A percentile compares a stretch with the other conserved stretches of the same genome.
These are phyloP conservation scores for Phenganax marumi DNA, from an alignment of 92 coral and sea anemone species.

Conservation along the genomic window DNA sequence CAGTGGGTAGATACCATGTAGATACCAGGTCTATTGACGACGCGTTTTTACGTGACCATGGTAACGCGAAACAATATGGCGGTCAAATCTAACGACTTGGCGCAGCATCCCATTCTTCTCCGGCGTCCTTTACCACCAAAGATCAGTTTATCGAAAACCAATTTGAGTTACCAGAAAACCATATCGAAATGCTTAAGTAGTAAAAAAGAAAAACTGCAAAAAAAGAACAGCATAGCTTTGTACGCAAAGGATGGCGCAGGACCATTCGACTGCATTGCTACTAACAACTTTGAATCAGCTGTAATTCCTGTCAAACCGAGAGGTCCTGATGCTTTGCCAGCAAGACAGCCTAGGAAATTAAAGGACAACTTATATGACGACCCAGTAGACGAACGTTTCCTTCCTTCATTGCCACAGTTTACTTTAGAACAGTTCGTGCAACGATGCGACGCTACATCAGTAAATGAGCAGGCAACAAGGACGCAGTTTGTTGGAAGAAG, in stretches of 20 bases:
- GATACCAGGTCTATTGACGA: neutral
- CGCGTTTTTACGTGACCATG: slow-evolving; percentile 1
- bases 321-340: slow-evolving; percentile 87
- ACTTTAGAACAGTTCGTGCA: slow-evolving; percentile 69
- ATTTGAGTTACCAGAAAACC: slow-evolving; percentile 37
- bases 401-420: slow-evolving; percentile 74
- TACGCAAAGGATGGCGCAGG: slow-evolving; percentile 19
- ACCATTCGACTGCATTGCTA: neutral
- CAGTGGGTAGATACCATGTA: no score
- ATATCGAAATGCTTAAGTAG: slow-evolving; percentile 27
- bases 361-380: slow-evolving; percentile 72
- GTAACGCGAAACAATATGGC: slow-evolving; percentile 71
- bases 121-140: slow-evolving; percentile 98
- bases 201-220: slow-evolving; percentile 30
- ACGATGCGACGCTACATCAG: slow-evolving; percentile 26
- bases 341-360: slow-evolving; percentile 74
- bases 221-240: slow-evolving; percentile 26
- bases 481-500: slow-evolving; percentile 14
- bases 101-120: slow-evolving; percentile 61
- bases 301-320: neutral
- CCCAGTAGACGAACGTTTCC: slow-evolving; percentile 64
- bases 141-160: slow-evolving; percentile 44
- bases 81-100: slow-evolving; percentile 66
- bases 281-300: neutral
- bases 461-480: neutral